Evolutionary conservation across 2,888 invertebrate species (phyloP).

Genomic region (Phyto melanocephala): DNA sequence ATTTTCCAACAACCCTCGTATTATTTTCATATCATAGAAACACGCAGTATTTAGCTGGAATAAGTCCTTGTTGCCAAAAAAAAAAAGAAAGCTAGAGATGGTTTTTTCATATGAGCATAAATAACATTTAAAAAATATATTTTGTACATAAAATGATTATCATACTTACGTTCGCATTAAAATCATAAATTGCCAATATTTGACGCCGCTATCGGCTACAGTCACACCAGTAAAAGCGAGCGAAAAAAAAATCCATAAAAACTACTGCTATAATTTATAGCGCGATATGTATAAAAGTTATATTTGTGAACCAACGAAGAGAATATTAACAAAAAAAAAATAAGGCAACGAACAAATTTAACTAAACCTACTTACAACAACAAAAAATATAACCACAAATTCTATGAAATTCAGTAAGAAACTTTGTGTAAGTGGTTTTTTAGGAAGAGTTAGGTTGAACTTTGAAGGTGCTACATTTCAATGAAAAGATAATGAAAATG

Average conservation of each 20-base stretch:
- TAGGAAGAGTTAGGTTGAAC: background rate
- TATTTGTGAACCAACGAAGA: conserved; percentile 2
- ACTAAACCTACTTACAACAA: background rate
- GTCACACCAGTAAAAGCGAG: conserved; percentile 31
- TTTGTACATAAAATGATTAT: conserved; percentile 44
- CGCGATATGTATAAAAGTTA: conserved; percentile 7
- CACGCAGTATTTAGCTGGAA: background rate
- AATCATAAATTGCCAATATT: conserved; percentile 65
- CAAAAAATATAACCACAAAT: background rate
- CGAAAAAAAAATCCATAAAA: conserved; percentile 1
- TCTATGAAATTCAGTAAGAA: background rate
- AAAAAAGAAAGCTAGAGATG: background rate
- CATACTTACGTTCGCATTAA: conserved; percentile 60
- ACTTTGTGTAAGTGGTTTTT: background rate
- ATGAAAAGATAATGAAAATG: background rate
- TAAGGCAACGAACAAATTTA: background rate
- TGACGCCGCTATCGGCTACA: conserved; percentile 61
- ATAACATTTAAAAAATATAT: conserved; percentile 11
- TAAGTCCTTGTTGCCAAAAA: background rate
- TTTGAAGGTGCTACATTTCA: background rate
- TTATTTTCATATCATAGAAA: background rate
- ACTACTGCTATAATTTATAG: conserved; percentile 52
- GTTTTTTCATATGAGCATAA: background rate
- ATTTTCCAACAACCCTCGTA: background rate
- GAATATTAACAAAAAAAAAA: background rate